Evolutionary conservation across 2,797 vertebrate species (phyloP).

Genomic region (Pseudochaenichthys georgianus): DNA sequence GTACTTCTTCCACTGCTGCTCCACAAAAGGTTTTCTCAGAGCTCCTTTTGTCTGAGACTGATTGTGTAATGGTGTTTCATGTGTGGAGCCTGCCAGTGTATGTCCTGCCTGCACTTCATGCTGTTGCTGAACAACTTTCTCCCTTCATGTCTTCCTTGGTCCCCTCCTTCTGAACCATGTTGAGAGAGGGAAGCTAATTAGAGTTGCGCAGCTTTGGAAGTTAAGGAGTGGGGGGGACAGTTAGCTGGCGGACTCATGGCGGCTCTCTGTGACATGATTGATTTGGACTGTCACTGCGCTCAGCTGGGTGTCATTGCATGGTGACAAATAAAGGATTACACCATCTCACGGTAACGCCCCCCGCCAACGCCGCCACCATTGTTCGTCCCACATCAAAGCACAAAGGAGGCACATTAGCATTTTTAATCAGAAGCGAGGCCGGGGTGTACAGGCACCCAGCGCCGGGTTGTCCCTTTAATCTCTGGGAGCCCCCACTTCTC

Average conservation of each 20-base stretch:
- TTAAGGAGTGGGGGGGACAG: slow-evolving; percentile 75
- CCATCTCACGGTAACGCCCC: slow-evolving; percentile 86
- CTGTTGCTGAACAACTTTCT: slow-evolving; percentile 53
- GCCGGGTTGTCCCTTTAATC: slow-evolving; percentile 77
- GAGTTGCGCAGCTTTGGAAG: slow-evolving; percentile 85
- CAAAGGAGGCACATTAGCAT: slow-evolving; percentile 89
- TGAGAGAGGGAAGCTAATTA: slow-evolving; percentile 90
- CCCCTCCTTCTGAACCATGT: slow-evolving; percentile 66
- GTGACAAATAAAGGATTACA: slow-evolving; percentile 93
- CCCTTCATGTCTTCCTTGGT: slow-evolving; percentile 73
- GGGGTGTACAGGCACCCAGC: slow-evolving; percentile 72
- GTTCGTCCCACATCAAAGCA: slow-evolving; percentile 93
- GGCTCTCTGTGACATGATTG: slow-evolving; percentile 89
- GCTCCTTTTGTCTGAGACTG: slow-evolving; percentile 11
- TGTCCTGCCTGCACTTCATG: slow-evolving; percentile 49
- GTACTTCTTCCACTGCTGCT: no score
- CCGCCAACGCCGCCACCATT: slow-evolving; percentile 85
- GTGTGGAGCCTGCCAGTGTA: slow-evolving; percentile 20
- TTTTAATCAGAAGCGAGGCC: slow-evolving; percentile 90
- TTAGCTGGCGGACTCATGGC: slow-evolving; percentile 82
- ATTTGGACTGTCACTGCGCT: slow-evolving; percentile 92
- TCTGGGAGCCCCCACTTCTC: slow-evolving; percentile 52
- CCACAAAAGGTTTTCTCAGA: slow-evolving; percentile 17
- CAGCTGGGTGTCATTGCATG: slow-evolving; percentile 92
- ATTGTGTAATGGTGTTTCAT: slow-evolving; percentile 33